A percentile compares a stretch with the other conserved stretches of the same genome.
Evolutionary conservation across 2,888 invertebrate species (phyloP).

Genomic region (Fragum whitleyi): DNA sequence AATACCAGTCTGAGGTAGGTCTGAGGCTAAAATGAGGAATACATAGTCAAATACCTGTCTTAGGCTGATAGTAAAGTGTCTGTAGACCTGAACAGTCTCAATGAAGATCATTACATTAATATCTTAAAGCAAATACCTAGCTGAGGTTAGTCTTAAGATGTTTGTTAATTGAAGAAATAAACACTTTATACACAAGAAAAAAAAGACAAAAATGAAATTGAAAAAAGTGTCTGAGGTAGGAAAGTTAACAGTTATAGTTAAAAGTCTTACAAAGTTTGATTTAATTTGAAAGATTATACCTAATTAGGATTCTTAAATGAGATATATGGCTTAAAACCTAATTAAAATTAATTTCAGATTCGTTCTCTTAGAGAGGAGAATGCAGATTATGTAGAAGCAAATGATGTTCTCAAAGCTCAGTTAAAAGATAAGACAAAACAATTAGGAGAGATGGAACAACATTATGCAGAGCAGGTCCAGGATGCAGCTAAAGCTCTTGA

Average conservation of each 20-base stretch:
- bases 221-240: too few relatives aligned
- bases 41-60: conserved; percentile 66
- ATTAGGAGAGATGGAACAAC: conserved; percentile 68
- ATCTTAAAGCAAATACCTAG: conserved; percentile 65
- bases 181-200: too few relatives aligned
- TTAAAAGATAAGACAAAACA: conserved; percentile 66
- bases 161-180: conserved; percentile 61
- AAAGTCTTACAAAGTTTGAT: too few relatives aligned
- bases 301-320: too few relatives aligned
- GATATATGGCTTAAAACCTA: too few relatives aligned
- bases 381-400: conserved; percentile 64
- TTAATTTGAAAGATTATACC: too few relatives aligned
- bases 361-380: conserved; percentile 65
- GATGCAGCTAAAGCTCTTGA: conserved; percentile 71
- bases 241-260: too few relatives aligned
- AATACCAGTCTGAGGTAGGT: conserved; percentile 72
- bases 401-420: conserved; percentile 68
- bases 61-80: conserved; percentile 67
- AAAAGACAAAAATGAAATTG: too few relatives aligned
- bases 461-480: conserved; percentile 72
- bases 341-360: conserved; percentile 60
- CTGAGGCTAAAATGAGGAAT: conserved; percentile 68
- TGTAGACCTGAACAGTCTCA: conserved; percentile 67
- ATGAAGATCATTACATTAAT: conserved; percentile 72
- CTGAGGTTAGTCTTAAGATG: conserved; percentile 71